A percentile compares a stretch with the other conserved stretches of the same genome.
These are phyloP conservation scores for Macroramphosus scolopax DNA, from an alignment of 2,797 vertebrate genomes.

Conservation along the genomic window DNA sequence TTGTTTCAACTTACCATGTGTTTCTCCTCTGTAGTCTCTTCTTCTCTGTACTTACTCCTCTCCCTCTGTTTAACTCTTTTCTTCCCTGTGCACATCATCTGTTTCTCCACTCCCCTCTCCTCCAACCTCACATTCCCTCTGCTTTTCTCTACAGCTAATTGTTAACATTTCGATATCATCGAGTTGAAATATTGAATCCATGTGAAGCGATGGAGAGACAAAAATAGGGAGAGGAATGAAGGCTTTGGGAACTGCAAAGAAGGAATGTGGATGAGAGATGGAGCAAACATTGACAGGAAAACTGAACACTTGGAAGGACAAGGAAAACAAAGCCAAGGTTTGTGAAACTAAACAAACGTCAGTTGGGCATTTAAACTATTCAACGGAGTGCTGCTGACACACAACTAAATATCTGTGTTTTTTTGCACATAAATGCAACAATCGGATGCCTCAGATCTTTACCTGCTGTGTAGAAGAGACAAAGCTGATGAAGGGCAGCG, in stretches of 20 bases:
- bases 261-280: conserved; percentile 30
- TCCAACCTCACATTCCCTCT: conserved; percentile 39
- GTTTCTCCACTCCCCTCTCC: conserved; percentile 4
- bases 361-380: conserved; percentile 24
- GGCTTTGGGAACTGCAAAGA: conserved; percentile 19
- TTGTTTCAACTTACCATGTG: conserved; percentile 65
- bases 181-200: conserved; percentile 38
- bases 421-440: background rate
- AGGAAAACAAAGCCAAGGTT: background rate
- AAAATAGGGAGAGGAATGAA: conserved; percentile 37
- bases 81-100: conserved; percentile 25
- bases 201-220: conserved; percentile 37
- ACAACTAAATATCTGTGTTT: background rate
- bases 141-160: conserved; percentile 10
- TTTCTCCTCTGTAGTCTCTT: conserved; percentile 42
- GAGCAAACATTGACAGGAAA: conserved; percentile 25
- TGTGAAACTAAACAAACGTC: conserved; percentile 9
- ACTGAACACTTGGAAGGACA: conserved; percentile 2
- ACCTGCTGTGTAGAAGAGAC: conserved; percentile 30
- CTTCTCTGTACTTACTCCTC: too few relatives aligned
- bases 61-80: conserved; percentile 8
- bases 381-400: conserved; percentile 10
- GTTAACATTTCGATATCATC: conserved; percentile 25
- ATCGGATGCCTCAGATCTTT: background rate
- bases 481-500: conserved; percentile 22